Evolutionary conservation across 2,797 vertebrate genomes (phyloP).

Genomic region (Oryzias sinensis): DNA sequence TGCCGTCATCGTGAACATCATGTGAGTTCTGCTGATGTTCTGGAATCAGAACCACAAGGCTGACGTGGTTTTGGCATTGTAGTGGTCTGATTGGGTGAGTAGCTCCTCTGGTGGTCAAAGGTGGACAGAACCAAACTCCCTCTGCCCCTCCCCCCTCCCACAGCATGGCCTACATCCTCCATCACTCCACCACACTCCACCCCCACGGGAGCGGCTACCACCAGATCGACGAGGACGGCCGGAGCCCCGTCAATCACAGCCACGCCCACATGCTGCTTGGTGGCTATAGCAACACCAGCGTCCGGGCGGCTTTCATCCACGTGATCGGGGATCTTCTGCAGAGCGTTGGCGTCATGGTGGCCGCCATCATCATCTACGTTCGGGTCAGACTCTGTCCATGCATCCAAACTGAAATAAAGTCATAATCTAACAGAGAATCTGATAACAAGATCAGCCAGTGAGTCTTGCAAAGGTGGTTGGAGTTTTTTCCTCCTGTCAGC

Average conservation of each 20-base stretch:
- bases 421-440: not conserved
- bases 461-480: too few species aligned
- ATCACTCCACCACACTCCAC: slow-evolving; percentile 86
- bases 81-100: too few species aligned
- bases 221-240: slow-evolving; percentile 80
- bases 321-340: slow-evolving; percentile 95
- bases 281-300: slow-evolving; percentile 86
- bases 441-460: too few species aligned
- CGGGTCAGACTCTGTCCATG: slow-evolving; percentile 80
- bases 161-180: slow-evolving; percentile 97
- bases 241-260: slow-evolving; percentile 64
- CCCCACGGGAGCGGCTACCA: slow-evolving; percentile 82
- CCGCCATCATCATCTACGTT: slow-evolving; percentile 91
- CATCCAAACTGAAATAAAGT: slow-evolving; percentile 8
- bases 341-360: slow-evolving; percentile 91
- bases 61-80: too few species aligned
- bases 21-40: slow-evolving; percentile 72
- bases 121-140: not conserved
- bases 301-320: slow-evolving; percentile 92
- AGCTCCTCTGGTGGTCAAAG: too few species aligned
- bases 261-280: slow-evolving; percentile 70
- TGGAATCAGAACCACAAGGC: too few species aligned
- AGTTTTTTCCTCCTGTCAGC: too few species aligned
- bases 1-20: slow-evolving; percentile 88
- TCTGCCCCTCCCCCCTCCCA: not conserved